Evolutionary conservation across 2,113 vertebrate species (phyloP).

Genomic region (Andinoacara biseriatus): DNA sequence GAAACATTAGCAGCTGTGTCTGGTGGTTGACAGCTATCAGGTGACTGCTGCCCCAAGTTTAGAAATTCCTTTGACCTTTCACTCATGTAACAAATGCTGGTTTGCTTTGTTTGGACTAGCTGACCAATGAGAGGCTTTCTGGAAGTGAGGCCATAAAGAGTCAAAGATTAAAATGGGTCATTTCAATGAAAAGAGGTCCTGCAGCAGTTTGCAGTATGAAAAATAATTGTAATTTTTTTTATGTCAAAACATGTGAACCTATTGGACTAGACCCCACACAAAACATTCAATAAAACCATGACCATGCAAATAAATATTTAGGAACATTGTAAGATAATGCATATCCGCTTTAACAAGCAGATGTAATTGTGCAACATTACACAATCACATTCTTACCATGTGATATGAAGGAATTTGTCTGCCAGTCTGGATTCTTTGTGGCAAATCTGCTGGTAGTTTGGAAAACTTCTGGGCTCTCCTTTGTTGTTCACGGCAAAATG

Average conservation of each 20-base stretch:
- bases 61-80: not conserved
- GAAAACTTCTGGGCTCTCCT: not conserved
- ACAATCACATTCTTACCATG: not conserved
- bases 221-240: too few relatives aligned
- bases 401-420: not conserved
- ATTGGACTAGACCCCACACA: not conserved
- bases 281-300: not conserved
- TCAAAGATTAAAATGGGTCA: too few relatives aligned
- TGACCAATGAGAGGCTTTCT: not conserved
- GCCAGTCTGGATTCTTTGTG: not conserved
- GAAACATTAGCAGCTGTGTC: not conserved
- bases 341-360: not conserved
- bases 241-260: too few relatives aligned
- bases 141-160: too few relatives aligned
- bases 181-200: too few relatives aligned
- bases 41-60: not conserved
- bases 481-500: not conserved
- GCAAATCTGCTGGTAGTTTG: fast-evolving
- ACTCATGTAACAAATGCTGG: not conserved
- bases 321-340: not conserved
- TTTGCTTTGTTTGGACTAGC: not conserved
- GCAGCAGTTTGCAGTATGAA: too few relatives aligned
- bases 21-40: fast-evolving
- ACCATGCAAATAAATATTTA: not conserved
- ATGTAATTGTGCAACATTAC: not conserved